Evolutionary conservation across 2,888 invertebrate genomes (phyloP).

Genomic region (Trisateles emortualis): DNA sequence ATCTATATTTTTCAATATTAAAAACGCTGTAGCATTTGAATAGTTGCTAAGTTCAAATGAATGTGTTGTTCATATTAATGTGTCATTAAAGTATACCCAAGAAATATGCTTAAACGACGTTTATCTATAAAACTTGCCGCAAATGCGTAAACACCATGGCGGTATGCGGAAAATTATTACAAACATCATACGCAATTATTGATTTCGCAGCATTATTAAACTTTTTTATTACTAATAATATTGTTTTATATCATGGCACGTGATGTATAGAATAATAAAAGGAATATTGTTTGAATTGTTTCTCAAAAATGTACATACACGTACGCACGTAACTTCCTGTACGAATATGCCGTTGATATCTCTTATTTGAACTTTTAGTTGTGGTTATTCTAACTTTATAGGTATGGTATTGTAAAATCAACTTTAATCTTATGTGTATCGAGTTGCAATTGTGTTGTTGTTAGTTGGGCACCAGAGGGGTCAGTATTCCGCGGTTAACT

Average conservation of each 20-base stretch:
- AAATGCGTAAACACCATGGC: constrained; percentile 31
- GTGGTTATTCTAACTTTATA: constrained; percentile 46
- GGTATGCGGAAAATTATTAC: constrained; percentile 31
- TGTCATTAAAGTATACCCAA: constrained; percentile 21
- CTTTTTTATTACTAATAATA: constrained; percentile 16
- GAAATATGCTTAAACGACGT: constrained; percentile 18
- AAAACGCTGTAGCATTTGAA: background rate
- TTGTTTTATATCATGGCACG: constrained; percentile 12
- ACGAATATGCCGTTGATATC: constrained; percentile 50
- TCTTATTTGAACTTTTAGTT: constrained; percentile 55
- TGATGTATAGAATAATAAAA: constrained; percentile 24
- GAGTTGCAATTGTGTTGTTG: constrained; percentile 55
- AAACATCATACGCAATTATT: constrained; percentile 31
- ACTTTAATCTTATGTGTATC: constrained; percentile 50
- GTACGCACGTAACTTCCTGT: constrained; percentile 51
- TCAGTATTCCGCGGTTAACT: constrained; percentile 76
- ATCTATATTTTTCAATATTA: background rate
- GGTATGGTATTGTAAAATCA: constrained; percentile 39
- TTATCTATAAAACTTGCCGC: constrained; percentile 19
- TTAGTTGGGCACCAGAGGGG: constrained; percentile 60
- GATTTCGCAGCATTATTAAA: constrained; percentile 28
- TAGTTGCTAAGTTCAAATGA: no score
- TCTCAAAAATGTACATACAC: constrained; percentile 46
- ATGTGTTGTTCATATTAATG: constrained; percentile 16
- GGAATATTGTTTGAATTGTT: constrained; percentile 19